phyloP scores from a whole-genome alignment of 2,888 invertebrate species.

The Eupithecia abbreviata region DNA sequence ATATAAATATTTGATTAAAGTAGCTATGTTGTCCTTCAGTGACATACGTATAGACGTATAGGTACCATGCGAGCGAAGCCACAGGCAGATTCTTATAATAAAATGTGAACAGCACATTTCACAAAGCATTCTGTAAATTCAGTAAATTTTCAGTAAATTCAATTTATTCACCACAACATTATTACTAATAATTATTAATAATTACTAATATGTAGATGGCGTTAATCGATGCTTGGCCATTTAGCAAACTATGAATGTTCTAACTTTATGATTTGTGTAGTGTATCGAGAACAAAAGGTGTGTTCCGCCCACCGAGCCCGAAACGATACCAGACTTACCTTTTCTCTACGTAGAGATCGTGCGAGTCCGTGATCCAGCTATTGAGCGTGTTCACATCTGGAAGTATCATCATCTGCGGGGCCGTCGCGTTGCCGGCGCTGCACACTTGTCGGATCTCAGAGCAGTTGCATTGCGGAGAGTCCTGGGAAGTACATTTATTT shows the following conservation, averaged over 20 bases:
- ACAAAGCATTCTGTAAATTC: background rate
- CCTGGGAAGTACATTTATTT: constrained; percentile 57
- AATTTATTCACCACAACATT: no score
- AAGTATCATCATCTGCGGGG: constrained; percentile 63
- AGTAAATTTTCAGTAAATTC: no score
- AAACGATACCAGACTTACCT: constrained; percentile 61
- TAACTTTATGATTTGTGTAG: background rate
- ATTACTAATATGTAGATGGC: no score
- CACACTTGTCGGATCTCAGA: constrained; percentile 67
- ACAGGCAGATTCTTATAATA: no score
- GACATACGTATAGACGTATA: no score
- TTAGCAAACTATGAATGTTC: background rate
- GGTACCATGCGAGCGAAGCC: no score
- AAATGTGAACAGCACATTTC: background rate
- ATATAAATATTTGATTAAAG: no score
- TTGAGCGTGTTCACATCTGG: constrained; percentile 72
- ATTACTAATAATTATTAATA: no score
- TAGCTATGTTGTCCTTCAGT: no score
- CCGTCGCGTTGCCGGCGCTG: constrained; percentile 39
- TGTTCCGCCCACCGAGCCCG: background rate
- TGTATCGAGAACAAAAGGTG: background rate
- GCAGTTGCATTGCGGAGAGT: constrained; percentile 78
- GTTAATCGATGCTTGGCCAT: background rate
- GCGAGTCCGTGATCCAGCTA: constrained; percentile 80
- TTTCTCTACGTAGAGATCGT: constrained; percentile 80